Base-by-base conservation (phyloP, 2,888 invertebrate genomes). In the Norana najaformis region DNA sequence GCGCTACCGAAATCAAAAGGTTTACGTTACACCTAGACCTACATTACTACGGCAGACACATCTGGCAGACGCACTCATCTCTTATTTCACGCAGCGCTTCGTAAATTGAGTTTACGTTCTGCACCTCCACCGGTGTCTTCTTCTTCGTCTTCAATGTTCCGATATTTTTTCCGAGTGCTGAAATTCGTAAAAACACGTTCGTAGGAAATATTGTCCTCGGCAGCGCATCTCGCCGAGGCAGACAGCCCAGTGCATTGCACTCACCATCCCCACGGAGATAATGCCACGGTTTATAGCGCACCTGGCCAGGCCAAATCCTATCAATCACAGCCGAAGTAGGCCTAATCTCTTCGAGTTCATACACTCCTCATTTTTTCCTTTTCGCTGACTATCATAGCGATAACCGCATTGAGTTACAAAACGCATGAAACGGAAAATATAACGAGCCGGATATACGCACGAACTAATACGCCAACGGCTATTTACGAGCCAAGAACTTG, bases 361-460 rank as follows among this genome's bases (percentile, higher is more conserved):
- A n/a, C 69, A n/a, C 69, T 69, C 30, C n/a, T 69, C 69, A 69
- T 30, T 69, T 69, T 69, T n/a, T 69, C 30, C 69, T 69, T 8
- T 69, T 69, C 69, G 69, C 69, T 0, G 69, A n/a, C 13, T 69
- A 69, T 69, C 69, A 69, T 16, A 30, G 30, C 6, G 69, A 69
- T 69, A 69, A 69, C 69, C 69, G 69, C 69, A 69, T 69, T n/a
- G 18, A 69, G 69, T 69, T 69, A 69, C 69, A 69, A 69, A 69
- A 69, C 53, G 69, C 69, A 69, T 69, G 69, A 69, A 69, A 69
- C n/a, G 69, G n/a, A 69, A 41, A 69, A 69, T n/a, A 69, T 69
- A 11, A 11, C 69, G 8, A 69, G n/a, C 8, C 69, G 69, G 13
- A 69, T 16, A n/a, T n/a, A n/a, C 30, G 23, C 53, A 30, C 23